phyloP scores from a whole-genome alignment of 2,797 vertebrate genomes.

The Gymnodraco acuticeps region DNA sequence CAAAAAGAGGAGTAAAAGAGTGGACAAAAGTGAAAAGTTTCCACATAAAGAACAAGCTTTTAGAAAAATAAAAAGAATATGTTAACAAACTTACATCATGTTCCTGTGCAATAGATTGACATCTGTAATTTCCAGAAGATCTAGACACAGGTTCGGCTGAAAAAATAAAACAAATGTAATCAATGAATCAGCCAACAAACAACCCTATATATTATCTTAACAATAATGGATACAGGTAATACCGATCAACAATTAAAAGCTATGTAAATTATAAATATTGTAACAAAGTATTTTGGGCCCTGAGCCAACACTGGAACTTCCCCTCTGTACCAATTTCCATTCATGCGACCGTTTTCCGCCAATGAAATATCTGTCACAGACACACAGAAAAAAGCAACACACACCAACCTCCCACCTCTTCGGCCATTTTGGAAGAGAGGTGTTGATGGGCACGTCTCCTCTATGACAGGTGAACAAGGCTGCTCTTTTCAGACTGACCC shows the following conservation, averaged over 20 bases:
- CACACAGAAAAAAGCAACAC: constrained; percentile 56
- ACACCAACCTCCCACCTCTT: constrained; percentile 76
- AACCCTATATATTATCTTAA: neutral
- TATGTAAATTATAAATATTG: neutral
- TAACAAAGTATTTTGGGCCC: neutral
- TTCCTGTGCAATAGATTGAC: constrained; percentile 75
- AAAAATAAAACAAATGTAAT: constrained; percentile 28
- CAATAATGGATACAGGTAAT: neutral
- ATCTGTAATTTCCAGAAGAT: constrained; percentile 67
- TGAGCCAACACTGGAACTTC: neutral
- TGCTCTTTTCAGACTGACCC: constrained; percentile 70
- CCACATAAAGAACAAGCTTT: neutral
- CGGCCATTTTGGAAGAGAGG: constrained; percentile 73
- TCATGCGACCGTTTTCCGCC: constrained; percentile 13
- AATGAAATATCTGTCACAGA: constrained; percentile 39
- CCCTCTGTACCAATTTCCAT: neutral
- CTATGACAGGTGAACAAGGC: constrained; percentile 77
- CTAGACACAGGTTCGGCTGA: constrained; percentile 73
- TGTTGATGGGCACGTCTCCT: constrained; percentile 67
- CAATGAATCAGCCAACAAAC: constrained; percentile 26
- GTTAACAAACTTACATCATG: constrained; percentile 80
- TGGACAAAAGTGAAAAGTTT: neutral
- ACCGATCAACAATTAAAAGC: neutral
- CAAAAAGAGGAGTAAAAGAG: constrained; percentile 23
- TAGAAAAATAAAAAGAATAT: neutral